A percentile compares a stretch with the other conserved stretches of the same genome.
These are phyloP conservation scores for Coregonus ussuriensis DNA, from an alignment of 2,797 vertebrate genomes.

Conservation along the genomic window DNA sequence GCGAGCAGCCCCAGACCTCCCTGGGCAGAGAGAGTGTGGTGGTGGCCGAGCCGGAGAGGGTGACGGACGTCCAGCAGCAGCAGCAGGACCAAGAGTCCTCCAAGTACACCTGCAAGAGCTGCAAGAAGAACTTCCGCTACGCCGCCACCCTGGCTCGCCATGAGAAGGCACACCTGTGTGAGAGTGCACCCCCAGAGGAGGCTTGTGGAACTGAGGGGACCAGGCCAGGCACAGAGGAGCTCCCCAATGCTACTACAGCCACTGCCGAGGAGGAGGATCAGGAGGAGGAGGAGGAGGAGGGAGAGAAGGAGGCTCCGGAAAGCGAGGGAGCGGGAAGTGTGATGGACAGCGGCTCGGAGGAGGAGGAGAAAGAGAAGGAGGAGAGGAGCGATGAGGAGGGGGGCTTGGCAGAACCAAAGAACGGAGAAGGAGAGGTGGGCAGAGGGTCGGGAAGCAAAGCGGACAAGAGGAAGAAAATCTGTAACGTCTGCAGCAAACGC, in stretches of 20 bases:
- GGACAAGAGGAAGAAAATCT: slow-evolving; percentile 98
- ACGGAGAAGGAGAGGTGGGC: slow-evolving; percentile 61
- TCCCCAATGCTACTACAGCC: not conserved
- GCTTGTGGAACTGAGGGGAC: slow-evolving; percentile 52
- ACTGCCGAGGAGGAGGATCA: slow-evolving; percentile 54
- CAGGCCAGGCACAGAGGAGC: slow-evolving; percentile 27
- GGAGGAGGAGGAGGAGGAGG: slow-evolving; percentile 30
- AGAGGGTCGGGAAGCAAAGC: slow-evolving; percentile 75
- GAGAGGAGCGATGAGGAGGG: slow-evolving; percentile 87
- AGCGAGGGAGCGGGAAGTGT: slow-evolving; percentile 59
- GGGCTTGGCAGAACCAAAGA: slow-evolving; percentile 82
- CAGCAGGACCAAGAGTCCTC: slow-evolving; percentile 80
- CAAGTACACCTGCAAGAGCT: slow-evolving; percentile 84
- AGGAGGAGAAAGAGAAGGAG: slow-evolving; percentile 65
- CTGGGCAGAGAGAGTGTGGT: not conserved
- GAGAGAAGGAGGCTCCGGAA: slow-evolving; percentile 62
- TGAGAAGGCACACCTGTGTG: slow-evolving; percentile 82
- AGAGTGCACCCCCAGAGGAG: slow-evolving; percentile 57
- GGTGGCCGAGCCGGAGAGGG: slow-evolving; percentile 23
- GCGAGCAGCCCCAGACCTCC: slow-evolving; percentile 22
- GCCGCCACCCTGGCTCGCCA: slow-evolving; percentile 90
- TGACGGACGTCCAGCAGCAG: slow-evolving; percentile 32
- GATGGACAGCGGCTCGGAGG: slow-evolving; percentile 71
- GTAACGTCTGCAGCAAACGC: slow-evolving; percentile 90
- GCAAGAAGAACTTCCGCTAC: slow-evolving; percentile 93